Evolutionary conservation across 1,140 invertebrate species (phyloP), one percentile per base, ranked within the genome.

Genomic region (Drosophila bifasciata): DNA sequence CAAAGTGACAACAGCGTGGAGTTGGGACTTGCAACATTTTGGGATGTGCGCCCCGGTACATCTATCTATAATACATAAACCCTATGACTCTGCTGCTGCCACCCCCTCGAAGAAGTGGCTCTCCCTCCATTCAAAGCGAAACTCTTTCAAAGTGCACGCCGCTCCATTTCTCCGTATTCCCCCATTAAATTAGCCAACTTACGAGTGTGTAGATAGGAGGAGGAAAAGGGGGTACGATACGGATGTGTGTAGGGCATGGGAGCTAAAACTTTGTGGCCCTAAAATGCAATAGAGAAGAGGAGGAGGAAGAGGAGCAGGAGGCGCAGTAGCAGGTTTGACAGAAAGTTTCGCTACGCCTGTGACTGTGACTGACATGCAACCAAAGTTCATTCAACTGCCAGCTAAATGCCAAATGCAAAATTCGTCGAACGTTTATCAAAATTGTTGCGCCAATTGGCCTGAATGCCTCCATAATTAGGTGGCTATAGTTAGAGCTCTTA

Each of bases 341-440:
- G 39, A 69, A 56, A 57, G 66, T 69, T 62, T 39, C 39, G 13
- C 57, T 36, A 4, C 15, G 39, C 48, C 11, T 61, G 55, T 55
- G 39, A 36, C 11, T 61, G 55, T 59, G 57, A 70, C 46, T 66
- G 48, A 58, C 75, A 79, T 75, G 79, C 79, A 69, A 76, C 49
- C 64, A 41, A 52, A 67, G 81, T 85, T 85, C 77, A 48, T 85
- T 85, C 77, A 85, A 79, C 72, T 61, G 62, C 15, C 39, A 69
- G 11, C 11, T 13, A 36, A 36, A 36, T 36, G 32, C 11, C 32
- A 61, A 76, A 51, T 77, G 66, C 66, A 23, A 40, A 46, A 36
- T 44, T 48, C 50, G 52, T 49, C 53, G 43, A 79, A 56, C 70
- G 69, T 79, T 74, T 79, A 69, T 75, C 46, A 36, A 72, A 81